phyloP scores from a whole-genome alignment of 2,113 vertebrate species.

The Beaufortia kweichowensis region DNA sequence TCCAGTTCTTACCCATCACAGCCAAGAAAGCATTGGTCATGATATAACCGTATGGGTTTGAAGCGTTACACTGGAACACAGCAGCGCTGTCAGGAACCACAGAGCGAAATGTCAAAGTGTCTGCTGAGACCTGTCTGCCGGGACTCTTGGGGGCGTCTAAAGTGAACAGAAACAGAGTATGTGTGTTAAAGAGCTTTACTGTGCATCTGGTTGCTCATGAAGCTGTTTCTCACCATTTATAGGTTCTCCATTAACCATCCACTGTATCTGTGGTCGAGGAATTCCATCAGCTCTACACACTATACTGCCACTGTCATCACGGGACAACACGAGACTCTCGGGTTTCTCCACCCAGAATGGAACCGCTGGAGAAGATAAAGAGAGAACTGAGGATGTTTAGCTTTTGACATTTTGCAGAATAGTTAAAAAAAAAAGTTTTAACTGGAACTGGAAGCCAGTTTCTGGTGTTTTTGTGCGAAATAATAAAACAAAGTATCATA shows the following conservation, averaged over 20 bases:
- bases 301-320: conserved; percentile 86
- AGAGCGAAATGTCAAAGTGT: conserved; percentile 84
- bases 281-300: conserved; percentile 88
- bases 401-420: neutral
- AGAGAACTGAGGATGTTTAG: neutral
- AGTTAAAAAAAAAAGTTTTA: too few relatives aligned
- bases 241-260: conserved; percentile 93
- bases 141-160: conserved; percentile 80
- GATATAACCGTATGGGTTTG: conserved; percentile 91
- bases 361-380: conserved; percentile 75
- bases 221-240: conserved; percentile 77
- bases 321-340: conserved; percentile 86
- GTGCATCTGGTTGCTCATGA: conserved; percentile 11
- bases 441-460: too few relatives aligned
- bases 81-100: conserved; percentile 87
- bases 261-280: conserved; percentile 87
- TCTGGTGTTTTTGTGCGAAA: too few relatives aligned
- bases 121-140: conserved; percentile 85
- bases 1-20: conserved; percentile 81
- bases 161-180: neutral
- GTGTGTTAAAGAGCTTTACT: neutral
- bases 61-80: conserved; percentile 96
- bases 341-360: conserved; percentile 96
- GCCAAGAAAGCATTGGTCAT: conserved; percentile 94
- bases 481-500: too few relatives aligned